Percentiles rank a stretch among this genome's conserved stretches.
Conservation (phyloP, 2,888 invertebrate species). For the Chironomus tentans region DNA sequence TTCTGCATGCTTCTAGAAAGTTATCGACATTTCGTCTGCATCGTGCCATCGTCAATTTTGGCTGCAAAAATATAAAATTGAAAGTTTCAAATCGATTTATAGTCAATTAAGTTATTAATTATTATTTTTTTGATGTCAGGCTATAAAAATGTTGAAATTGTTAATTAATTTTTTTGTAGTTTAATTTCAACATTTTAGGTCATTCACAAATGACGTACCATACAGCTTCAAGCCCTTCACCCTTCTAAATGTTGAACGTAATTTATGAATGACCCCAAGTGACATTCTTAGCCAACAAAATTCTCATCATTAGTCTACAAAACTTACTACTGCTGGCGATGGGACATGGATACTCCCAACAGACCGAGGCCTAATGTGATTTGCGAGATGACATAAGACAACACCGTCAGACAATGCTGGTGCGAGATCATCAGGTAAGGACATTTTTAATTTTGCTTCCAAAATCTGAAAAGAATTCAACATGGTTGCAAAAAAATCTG, state of each 20-base stretch:
- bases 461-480: slow-evolving; percentile 55
- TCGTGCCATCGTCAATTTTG: slow-evolving; percentile 88
- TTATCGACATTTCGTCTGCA: slow-evolving; percentile 92
- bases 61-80: slow-evolving; percentile 49
- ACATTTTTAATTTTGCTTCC: slow-evolving; percentile 81
- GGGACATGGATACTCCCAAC: slow-evolving; percentile 93
- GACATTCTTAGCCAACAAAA: too few relatives aligned
- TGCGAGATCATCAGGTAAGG: slow-evolving; percentile 75
- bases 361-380: slow-evolving; percentile 81
- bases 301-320: too few relatives aligned
- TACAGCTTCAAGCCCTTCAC: too few relatives aligned
- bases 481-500: background rate
- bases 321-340: slow-evolving; percentile 76
- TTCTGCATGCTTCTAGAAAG: slow-evolving; percentile 87
- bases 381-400: slow-evolving; percentile 87
- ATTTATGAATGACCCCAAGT: too few relatives aligned
- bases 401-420: slow-evolving; percentile 85
- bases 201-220: too few relatives aligned
- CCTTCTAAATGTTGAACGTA: too few relatives aligned
- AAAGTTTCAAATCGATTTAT: background rate
- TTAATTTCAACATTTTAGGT: too few relatives aligned
- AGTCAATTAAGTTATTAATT: too few relatives aligned
- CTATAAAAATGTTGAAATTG: too few relatives aligned
- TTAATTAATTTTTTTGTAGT: too few relatives aligned
- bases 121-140: too few relatives aligned